Evolutionary conservation across 2,113 vertebrate genomes (phyloP).

Genomic region (Dendropsophus ebraccatus): DNA sequence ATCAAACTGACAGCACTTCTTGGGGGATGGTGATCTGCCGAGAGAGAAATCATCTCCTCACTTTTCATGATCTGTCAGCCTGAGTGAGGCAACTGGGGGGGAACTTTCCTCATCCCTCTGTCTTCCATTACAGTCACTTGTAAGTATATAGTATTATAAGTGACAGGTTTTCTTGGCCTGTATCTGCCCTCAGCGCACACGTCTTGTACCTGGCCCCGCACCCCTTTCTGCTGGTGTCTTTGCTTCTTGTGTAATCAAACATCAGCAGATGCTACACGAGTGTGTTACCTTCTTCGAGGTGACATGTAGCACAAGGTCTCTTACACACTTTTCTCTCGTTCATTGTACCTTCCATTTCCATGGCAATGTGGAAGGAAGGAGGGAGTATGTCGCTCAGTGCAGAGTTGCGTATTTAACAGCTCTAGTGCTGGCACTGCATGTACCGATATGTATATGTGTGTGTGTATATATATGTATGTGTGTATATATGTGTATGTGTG

Average conservation of each 20-base stretch:
- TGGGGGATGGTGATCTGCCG: conserved; percentile 1
- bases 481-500: too few species aligned
- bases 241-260: neutral
- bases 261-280: neutral
- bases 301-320: conserved; percentile 36
- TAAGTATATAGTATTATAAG: too few species aligned
- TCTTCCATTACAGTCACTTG: neutral
- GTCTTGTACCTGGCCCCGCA: neutral
- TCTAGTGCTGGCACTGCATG: neutral
- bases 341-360: conserved; percentile 51
- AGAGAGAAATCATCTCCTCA: neutral
- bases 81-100: neutral
- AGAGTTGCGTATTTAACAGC: conserved; percentile 24
- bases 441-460: too few species aligned
- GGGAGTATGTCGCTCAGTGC: conserved; percentile 11
- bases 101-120: neutral
- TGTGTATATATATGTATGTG: too few species aligned
- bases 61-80: conserved; percentile 14
- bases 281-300: neutral
- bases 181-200: neutral
- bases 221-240: neutral
- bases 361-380: conserved; percentile 40
- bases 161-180: too few species aligned
- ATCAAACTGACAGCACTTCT: conserved; percentile 20
- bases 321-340: conserved; percentile 29